Evolutionary conservation across 2,113 vertebrate species (phyloP).

Genomic region (Rafetus swinhoei): DNA sequence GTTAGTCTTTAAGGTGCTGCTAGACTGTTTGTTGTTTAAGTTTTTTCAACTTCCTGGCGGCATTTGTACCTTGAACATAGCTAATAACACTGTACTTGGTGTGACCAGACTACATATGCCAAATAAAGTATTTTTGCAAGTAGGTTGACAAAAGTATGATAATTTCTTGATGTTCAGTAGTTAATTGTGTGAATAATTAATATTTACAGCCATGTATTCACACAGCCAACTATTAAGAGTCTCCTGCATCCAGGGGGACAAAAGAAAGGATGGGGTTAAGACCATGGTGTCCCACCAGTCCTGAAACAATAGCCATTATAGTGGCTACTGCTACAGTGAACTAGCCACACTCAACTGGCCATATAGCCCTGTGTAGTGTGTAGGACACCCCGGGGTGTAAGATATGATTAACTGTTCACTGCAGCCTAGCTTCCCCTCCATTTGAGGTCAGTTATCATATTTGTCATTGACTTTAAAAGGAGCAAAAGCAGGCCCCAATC

Average conservation of each 20-base stretch:
- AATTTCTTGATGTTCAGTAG: not conserved
- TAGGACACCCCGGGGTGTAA: no score
- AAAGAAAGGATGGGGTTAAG: not conserved
- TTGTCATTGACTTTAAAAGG: not conserved
- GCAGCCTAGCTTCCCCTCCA: not conserved
- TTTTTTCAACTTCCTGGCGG: no score
- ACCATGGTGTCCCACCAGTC: no score
- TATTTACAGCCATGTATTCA: not conserved
- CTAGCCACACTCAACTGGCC: no score
- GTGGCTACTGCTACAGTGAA: no score
- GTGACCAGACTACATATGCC: no score
- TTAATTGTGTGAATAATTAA: not conserved
- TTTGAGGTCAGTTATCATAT: fast-evolving
- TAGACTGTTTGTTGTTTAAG: no score
- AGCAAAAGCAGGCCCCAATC: fast-evolving
- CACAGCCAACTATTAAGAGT: not conserved
- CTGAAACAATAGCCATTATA: no score
- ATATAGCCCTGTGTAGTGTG: no score
- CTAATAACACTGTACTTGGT: no score
- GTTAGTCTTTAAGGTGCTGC: no score
- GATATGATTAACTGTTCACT: not conserved
- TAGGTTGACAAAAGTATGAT: not conserved
- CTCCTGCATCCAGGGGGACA: fast-evolving
- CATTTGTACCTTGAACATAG: no score
- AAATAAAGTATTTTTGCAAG: not conserved